These are phyloP conservation scores for Aurelia sp. DNA, from an alignment of 30 jellyfish, hydroid and myxozoan species.

Conservation along the genomic window DNA sequence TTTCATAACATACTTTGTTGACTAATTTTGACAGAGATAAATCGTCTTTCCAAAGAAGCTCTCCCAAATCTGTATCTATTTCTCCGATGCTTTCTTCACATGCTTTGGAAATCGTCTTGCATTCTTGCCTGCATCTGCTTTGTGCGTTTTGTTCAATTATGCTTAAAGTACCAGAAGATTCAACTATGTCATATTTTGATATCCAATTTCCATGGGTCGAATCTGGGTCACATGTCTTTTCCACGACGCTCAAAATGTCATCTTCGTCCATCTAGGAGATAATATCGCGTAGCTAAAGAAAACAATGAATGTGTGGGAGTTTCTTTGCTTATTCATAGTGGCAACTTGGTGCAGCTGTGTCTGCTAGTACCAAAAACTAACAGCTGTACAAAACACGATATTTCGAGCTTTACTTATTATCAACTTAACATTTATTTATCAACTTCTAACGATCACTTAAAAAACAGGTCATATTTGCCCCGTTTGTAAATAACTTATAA, in stretches of 20 bases:
- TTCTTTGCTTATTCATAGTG: too few relatives aligned
- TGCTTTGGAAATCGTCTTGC: slow-evolving; percentile 89
- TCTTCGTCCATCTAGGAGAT: slow-evolving; percentile 87
- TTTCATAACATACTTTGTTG: slow-evolving; percentile 80
- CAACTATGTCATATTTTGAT: slow-evolving; percentile 71
- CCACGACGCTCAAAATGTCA: slow-evolving; percentile 81
- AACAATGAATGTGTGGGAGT: too few relatives aligned
- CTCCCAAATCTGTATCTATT: slow-evolving; percentile 94
- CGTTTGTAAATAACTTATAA: too few relatives aligned
- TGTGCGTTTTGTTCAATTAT: slow-evolving; percentile 58
- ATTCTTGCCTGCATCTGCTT: slow-evolving; percentile 89
- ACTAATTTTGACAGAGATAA: slow-evolving; percentile 61
- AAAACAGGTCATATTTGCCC: too few relatives aligned
- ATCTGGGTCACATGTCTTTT: slow-evolving; percentile 79
- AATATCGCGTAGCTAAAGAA: not conserved
- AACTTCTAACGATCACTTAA: too few relatives aligned
- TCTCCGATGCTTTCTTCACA: slow-evolving; percentile 94
- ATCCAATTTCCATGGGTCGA: slow-evolving; percentile 86
- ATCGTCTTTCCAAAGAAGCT: slow-evolving; percentile 84
- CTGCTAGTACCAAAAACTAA: too few relatives aligned
- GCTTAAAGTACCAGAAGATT: slow-evolving; percentile 33
- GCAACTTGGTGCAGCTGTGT: too few relatives aligned
- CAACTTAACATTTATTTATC: too few relatives aligned
- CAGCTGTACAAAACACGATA: too few relatives aligned
- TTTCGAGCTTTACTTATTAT: too few relatives aligned